A percentile compares a stretch with the other conserved stretches of the same genome.
These are phyloP conservation scores for Zenarchopterus dispar DNA, from an alignment of 2,797 vertebrate genomes.

Conservation along the genomic window DNA sequence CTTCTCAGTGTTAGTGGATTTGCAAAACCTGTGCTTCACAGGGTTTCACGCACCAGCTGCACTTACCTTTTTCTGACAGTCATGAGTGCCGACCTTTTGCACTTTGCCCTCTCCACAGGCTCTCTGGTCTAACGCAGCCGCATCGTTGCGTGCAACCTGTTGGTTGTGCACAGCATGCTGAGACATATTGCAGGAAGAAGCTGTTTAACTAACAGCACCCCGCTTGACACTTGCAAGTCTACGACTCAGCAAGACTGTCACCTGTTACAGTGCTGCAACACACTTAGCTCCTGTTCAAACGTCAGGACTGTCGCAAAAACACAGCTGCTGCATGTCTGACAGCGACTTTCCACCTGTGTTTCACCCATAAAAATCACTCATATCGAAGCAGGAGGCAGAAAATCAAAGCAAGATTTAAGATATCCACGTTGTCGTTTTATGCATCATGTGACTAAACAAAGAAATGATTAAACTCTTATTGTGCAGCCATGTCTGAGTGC, in stretches of 20 bases:
- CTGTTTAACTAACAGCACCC: slow-evolving; percentile 36
- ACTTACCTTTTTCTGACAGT: slow-evolving; percentile 35
- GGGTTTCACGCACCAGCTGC: slow-evolving; percentile 39
- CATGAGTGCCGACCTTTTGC: slow-evolving; percentile 42
- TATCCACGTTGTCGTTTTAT: neutral
- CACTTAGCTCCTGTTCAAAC: slow-evolving; percentile 46
- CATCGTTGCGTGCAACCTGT: slow-evolving; percentile 23
- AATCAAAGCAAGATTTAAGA: neutral
- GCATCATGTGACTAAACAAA: neutral
- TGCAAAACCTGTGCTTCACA: slow-evolving; percentile 26
- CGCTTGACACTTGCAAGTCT: slow-evolving; percentile 52
- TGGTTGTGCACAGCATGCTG: slow-evolving; percentile 5
- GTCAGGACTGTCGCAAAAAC: slow-evolving; percentile 49
- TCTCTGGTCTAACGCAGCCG: slow-evolving; percentile 23
- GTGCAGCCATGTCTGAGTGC: neutral
- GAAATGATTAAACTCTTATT: neutral
- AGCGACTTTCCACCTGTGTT: slow-evolving; percentile 53
- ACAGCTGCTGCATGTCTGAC: slow-evolving; percentile 62
- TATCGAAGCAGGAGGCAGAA: slow-evolving; percentile 20
- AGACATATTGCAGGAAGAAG: slow-evolving; percentile 26
- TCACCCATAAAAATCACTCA: slow-evolving; percentile 33
- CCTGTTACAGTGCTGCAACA: slow-evolving; percentile 70
- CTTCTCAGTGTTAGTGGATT: slow-evolving; percentile 38
- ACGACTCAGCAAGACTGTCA: slow-evolving; percentile 57
- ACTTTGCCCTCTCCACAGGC: slow-evolving; percentile 38